phyloP scores from a whole-genome alignment of 2,797 vertebrate genomes.

The Lagodon rhomboides region DNA sequence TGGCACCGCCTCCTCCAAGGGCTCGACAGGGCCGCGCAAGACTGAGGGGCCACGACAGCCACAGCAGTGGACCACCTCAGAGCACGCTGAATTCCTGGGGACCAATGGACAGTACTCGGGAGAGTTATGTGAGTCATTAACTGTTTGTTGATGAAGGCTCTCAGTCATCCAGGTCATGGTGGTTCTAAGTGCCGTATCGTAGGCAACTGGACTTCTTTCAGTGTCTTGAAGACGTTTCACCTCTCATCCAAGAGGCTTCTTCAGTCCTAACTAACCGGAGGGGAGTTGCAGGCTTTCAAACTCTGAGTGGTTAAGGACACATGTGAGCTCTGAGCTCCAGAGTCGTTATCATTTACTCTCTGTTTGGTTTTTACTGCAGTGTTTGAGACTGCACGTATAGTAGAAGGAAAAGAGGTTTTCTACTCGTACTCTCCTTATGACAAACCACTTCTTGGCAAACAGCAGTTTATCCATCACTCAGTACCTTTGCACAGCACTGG shows the following conservation, averaged over 20 bases:
- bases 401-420: constrained; percentile 1
- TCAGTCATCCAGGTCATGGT: too few species aligned
- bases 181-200: too few species aligned
- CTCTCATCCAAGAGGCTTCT: too few species aligned
- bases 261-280: too few species aligned
- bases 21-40: constrained; percentile 97
- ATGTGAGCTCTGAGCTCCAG: too few species aligned
- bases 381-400: background rate
- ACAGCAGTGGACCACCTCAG: constrained; percentile 92
- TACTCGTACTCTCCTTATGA: constrained; percentile 9
- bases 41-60: constrained; percentile 89
- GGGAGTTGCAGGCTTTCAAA: too few species aligned
- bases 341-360: too few species aligned
- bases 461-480: background rate
- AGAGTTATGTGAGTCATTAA: constrained; percentile 94
- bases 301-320: too few species aligned
- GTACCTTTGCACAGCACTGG: background rate
- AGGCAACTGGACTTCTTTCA: too few species aligned
- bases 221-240: too few species aligned
- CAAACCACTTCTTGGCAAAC: background rate
- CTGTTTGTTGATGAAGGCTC: background rate
- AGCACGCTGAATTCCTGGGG: constrained; percentile 95
- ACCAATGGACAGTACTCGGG: constrained; percentile 94
- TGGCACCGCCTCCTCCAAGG: constrained; percentile 97
- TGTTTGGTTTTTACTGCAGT: background rate